A percentile compares a stretch with the other conserved stretches of the same genome.
Conservation (phyloP, 1,140 invertebrate genomes). For the Musca vetustissima region DNA sequence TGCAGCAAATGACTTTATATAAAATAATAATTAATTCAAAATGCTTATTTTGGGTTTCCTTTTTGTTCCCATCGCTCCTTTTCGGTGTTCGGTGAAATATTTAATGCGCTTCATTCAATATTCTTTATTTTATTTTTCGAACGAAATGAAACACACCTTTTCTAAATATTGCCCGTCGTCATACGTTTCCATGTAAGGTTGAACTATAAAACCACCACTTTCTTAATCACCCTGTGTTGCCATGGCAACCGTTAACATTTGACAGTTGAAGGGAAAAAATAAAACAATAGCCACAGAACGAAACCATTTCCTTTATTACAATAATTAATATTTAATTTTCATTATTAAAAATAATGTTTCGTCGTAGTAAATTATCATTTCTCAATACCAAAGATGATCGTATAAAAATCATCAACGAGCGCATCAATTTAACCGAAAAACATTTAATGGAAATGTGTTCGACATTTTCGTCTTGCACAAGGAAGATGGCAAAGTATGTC, state of each 20-base stretch:
- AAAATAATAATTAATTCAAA: too few relatives aligned
- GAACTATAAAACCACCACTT: too few relatives aligned
- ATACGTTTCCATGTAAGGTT: too few relatives aligned
- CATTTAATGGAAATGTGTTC: constrained; percentile 70
- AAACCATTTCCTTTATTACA: too few relatives aligned
- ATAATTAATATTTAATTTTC: not conserved
- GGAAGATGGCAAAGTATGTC: constrained; percentile 71
- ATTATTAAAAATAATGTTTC: constrained; percentile 41
- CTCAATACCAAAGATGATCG: constrained; percentile 50
- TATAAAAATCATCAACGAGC: constrained; percentile 66
- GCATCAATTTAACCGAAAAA: constrained; percentile 68
- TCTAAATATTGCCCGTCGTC: too few relatives aligned
- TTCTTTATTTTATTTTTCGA: too few relatives aligned
- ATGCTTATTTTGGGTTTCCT: too few relatives aligned
- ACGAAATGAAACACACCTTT: too few relatives aligned
- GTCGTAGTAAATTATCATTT: constrained; percentile 47
- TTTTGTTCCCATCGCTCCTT: too few relatives aligned
- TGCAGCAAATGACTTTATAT: too few relatives aligned
- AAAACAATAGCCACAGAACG: not conserved
- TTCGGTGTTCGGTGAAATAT: too few relatives aligned
- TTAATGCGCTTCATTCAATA: too few relatives aligned
- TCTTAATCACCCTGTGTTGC: not conserved
- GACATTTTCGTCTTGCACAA: constrained; percentile 65
- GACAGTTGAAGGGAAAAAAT: not conserved
- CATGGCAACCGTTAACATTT: not conserved